Evolutionary conservation across 2,113 vertebrate species (phyloP).

Genomic region (Macrotus californicus): DNA sequence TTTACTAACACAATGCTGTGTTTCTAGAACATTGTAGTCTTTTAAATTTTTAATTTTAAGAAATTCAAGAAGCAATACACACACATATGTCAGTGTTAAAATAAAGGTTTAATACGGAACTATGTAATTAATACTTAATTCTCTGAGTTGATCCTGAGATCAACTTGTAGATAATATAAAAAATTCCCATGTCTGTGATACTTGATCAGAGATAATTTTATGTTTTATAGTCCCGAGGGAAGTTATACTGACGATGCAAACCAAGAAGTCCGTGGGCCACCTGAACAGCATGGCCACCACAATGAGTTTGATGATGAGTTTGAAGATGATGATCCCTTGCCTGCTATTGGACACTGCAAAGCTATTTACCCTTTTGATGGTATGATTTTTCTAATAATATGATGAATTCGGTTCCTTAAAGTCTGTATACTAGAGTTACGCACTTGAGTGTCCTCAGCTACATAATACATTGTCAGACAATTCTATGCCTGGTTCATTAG

Average conservation of each 20-base stretch:
- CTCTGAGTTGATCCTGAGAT: constrained; percentile 18
- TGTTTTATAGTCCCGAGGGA: constrained; percentile 89
- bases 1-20: neutral
- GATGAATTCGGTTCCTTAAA: neutral
- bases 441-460: constrained; percentile 6
- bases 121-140: neutral
- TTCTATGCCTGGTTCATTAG: constrained; percentile 4
- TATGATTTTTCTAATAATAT: constrained; percentile 72
- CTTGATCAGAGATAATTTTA: constrained; percentile 42
- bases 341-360: constrained; percentile 97
- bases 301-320: constrained; percentile 97
- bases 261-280: constrained; percentile 91
- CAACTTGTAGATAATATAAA: neutral
- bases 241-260: constrained; percentile 96
- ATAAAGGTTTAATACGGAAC: neutral
- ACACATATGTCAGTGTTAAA: neutral
- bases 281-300: constrained; percentile 84
- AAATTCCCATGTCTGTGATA: neutral
- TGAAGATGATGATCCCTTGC: constrained; percentile 96
- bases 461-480: constrained; percentile 24
- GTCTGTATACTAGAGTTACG: neutral
- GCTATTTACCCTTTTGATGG: constrained; percentile 97
- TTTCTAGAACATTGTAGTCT: constrained; percentile 11
- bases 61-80: neutral
- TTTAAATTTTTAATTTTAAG: constrained; percentile 7